A percentile compares a stretch with the other conserved stretches of the same genome.
These are phyloP conservation scores for Sinocyclocheilus maitianheensis DNA, from an alignment of 2,113 vertebrate genomes.

Conservation along the genomic window DNA sequence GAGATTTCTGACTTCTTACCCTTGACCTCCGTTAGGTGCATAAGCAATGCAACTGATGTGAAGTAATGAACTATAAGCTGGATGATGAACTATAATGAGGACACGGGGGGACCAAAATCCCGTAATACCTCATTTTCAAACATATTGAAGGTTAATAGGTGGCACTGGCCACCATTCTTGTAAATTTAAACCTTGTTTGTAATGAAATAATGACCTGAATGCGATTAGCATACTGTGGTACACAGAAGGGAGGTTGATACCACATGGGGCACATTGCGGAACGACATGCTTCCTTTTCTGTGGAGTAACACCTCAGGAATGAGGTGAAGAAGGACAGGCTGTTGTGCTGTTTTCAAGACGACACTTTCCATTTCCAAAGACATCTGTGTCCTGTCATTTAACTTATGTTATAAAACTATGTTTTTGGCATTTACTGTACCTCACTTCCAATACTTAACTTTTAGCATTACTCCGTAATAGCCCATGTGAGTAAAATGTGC, in stretches of 20 bases:
- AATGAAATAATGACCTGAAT: constrained; percentile 43
- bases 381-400: constrained; percentile 29
- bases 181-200: constrained; percentile 25
- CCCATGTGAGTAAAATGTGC: not conserved
- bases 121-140: constrained; percentile 30
- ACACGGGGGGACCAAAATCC: constrained; percentile 33
- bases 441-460: not conserved
- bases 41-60: constrained; percentile 1
- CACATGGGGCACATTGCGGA: constrained; percentile 17
- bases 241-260: not conserved
- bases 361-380: constrained; percentile 29
- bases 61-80: not conserved
- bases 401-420: not conserved
- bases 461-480: not conserved
- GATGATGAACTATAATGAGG: constrained; percentile 21
- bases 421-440: constrained; percentile 5
- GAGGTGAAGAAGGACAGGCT: constrained; percentile 23
- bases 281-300: not conserved
- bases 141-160: constrained; percentile 43
- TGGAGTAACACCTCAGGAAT: constrained; percentile 28
- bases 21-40: not conserved
- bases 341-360: constrained; percentile 25
- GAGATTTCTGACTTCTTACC: not conserved
- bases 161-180: constrained; percentile 30
- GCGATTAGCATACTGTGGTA: constrained; percentile 31